These are phyloP conservation scores for Tribolium madens DNA, from an alignment of 1,140 invertebrate genomes.

Conservation along the genomic window DNA sequence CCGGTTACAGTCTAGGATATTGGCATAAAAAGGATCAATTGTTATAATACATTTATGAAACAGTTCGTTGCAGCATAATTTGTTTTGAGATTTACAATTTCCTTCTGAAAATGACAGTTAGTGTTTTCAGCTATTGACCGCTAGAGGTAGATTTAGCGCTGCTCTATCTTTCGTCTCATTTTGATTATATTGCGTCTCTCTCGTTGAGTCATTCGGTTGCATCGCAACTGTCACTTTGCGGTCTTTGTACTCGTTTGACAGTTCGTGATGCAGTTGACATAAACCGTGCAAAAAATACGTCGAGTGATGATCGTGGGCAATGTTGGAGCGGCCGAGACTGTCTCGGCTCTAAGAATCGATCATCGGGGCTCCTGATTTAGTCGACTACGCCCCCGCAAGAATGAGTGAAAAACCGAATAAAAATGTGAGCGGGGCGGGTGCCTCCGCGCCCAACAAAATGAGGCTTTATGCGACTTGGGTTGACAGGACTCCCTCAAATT, in stretches of 20 bases:
- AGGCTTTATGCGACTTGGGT: slow-evolving; percentile 98
- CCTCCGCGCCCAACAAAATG: slow-evolving; percentile 80
- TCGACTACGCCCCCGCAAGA: background rate
- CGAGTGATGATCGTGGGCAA: slow-evolving; percentile 13
- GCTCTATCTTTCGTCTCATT: background rate
- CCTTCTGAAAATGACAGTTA: background rate
- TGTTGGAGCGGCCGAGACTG: background rate
- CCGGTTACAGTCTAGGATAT: background rate
- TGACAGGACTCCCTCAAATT: slow-evolving; percentile 95
- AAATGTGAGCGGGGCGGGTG: slow-evolving; percentile 61
- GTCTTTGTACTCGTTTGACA: slow-evolving; percentile 44
- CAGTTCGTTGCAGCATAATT: background rate
- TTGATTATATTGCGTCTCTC: background rate
- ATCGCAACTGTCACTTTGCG: slow-evolving; percentile 36
- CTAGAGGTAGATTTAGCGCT: background rate
- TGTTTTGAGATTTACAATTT: background rate
- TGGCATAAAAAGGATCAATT: background rate
- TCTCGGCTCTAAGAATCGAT: background rate
- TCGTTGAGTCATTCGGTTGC: slow-evolving; percentile 29
- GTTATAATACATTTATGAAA: background rate
- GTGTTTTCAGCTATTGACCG: background rate
- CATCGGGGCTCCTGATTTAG: slow-evolving; percentile 6
- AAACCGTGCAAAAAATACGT: slow-evolving; percentile 29
- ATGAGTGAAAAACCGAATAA: slow-evolving; percentile 49
- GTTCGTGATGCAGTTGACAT: slow-evolving; percentile 38